Evolutionary conservation across 1,140 invertebrate species (phyloP), one percentile per base, ranked within the genome.

Genomic region (Cylas formicarius): DNA sequence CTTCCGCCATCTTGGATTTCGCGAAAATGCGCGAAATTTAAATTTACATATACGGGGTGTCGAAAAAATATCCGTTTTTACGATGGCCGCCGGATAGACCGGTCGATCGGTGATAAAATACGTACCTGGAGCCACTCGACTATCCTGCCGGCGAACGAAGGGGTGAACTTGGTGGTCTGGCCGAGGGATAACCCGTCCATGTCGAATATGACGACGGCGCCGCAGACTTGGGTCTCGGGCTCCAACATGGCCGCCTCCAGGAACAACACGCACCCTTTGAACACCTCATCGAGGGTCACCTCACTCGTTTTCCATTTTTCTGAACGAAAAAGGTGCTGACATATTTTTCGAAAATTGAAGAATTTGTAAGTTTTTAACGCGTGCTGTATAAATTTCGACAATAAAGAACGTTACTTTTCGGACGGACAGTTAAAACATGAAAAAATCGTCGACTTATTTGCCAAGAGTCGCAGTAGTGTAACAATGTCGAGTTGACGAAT

Each of bases 231-330:
- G 0, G 82, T 78, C 50, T 76, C 72, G 0, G 83, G 82, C 58
- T 89, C 86, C 52, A 86, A 56, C 75, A 86, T 82, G 22, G 85
- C 84, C 0, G 81, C 80, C 59, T 89, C 86, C 41, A 87, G 61
- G 57, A 84, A 86, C 11, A 88, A 59, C 0, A 87, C 84, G 46
- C 79, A 82, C 1, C 84, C 85, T 63, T 87, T 87, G 69, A 82
- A 88, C 4, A 88, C 78, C 59, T 89, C 86, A 58, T 88, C 85
- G 11, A 89, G 66, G 2, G 68, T 69, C 27, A 81, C 81, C 66
- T 88, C 78, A 52, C 81, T 84, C 58, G 81, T 81, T 57, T 89
- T 87, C 86, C 86, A 89, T 67, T 82, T 85, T 60, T 86, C 81
- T 84, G 57, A 20, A 69, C 63, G 51, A 51, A 42, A 43, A 31